Evolutionary conservation across 2,888 invertebrate genomes (phyloP), one percentile per base, ranked within the genome.

Genomic region (Cloeon dipterum): DNA sequence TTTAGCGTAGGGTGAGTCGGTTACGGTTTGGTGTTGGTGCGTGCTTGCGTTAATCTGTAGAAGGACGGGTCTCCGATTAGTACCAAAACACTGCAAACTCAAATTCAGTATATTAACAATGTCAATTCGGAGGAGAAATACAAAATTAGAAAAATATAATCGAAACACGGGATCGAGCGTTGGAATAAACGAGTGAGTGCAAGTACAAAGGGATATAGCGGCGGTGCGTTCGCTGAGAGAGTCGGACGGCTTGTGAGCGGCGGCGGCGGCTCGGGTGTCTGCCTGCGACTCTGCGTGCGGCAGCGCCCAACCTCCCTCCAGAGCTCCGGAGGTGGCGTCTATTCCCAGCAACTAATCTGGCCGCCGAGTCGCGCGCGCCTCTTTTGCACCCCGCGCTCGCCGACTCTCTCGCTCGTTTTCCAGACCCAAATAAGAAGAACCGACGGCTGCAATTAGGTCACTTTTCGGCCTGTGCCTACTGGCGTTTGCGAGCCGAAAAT

Each of bases 1-100:
- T 49, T 69, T 71, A 44, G 74, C 74, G 73, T 75, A 74, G 37
- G 66, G 63, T 32, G 67, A 66, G 49, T 74, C 74, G 44, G 68
- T 67, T 43, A 72, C 68, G 46, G 70, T 68, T 48, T 71, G 69
- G 45, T 63, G 66, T 48, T 70, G 70, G 47, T 67, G 68, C 42
- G 60, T 61, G 43, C 44, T 46, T 50, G 67, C 65, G 52, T 66
- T 69, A 45, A 73, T 66, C 72, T 73, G 58, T 19, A 56, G 55
- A 33, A 40, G n/a, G n/a, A n/a, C n/a, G n/a, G n/a, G n/a, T n/a
- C n/a, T n/a, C 21, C 29, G 29, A 29, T 13, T 16, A 29, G 13
- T 4, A 20, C 20, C 20, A 4, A 20, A 20, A 14, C 14, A 5
- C 8, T 25, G n/a, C n/a, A 10, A 10, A 25, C 25, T 8, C n/a